Conservation (phyloP, 23 tunicate species). For the Styela clava region DNA sequence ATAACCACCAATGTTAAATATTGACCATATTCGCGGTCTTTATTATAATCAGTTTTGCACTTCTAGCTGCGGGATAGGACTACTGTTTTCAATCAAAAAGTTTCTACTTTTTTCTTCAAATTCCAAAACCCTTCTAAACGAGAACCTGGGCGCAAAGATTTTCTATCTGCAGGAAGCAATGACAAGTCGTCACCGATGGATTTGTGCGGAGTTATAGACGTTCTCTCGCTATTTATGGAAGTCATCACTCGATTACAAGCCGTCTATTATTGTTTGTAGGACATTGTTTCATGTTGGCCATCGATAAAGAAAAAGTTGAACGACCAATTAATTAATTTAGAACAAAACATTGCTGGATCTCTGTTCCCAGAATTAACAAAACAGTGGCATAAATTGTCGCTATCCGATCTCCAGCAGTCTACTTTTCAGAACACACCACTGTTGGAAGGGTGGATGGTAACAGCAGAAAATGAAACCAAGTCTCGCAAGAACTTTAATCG, state of each 20-base stretch:
- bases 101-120: no score
- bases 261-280: neutral
- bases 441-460: conserved; percentile 17
- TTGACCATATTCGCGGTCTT: no score
- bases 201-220: neutral
- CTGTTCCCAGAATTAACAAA: neutral
- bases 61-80: no score
- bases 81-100: no score
- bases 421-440: neutral
- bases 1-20: no score
- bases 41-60: no score
- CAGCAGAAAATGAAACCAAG: no score
- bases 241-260: neutral
- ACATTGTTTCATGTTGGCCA: neutral
- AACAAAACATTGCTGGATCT: neutral
- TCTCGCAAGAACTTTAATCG: neutral
- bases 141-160: no score
- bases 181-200: no score
- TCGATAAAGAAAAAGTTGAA: neutral
- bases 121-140: no score
- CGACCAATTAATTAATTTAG: neutral
- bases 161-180: no score
- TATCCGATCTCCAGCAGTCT: neutral
- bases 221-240: neutral
- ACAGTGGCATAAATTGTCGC: neutral